Conservation (phyloP, 1,140 invertebrate species). For the Drosophila ananassae region DNA sequence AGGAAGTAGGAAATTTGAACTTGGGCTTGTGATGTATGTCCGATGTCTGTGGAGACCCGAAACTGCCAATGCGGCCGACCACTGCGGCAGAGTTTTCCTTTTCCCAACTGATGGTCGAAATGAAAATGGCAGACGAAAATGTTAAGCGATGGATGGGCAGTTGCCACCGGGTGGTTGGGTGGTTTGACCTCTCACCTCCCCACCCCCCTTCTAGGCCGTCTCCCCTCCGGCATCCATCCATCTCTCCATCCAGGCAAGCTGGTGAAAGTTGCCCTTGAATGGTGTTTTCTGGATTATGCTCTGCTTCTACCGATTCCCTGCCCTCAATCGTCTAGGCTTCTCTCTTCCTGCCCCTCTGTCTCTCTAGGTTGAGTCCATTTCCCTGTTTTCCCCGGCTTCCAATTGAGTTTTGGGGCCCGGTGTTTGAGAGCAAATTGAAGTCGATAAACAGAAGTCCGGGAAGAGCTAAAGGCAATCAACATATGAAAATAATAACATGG, state of each 20-base stretch:
- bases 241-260: slow-evolving; percentile 41
- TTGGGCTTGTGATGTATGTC: slow-evolving; percentile 78
- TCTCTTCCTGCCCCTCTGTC: neutral
- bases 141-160: slow-evolving; percentile 52
- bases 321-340: slow-evolving; percentile 16
- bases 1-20: slow-evolving; percentile 77
- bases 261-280: slow-evolving; percentile 81
- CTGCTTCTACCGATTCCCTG: slow-evolving; percentile 20
- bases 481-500: slow-evolving; percentile 41
- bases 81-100: slow-evolving; percentile 66
- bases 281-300: slow-evolving; percentile 74
- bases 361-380: slow-evolving; percentile 18
- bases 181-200: slow-evolving; percentile 43
- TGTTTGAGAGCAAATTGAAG: slow-evolving; percentile 71
- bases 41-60: slow-evolving; percentile 49
- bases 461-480: slow-evolving; percentile 47
- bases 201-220: neutral
- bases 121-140: slow-evolving; percentile 72
- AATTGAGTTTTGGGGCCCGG: slow-evolving; percentile 64
- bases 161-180: slow-evolving; percentile 39
- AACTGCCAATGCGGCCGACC: slow-evolving; percentile 74
- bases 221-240: neutral
- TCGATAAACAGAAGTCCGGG: slow-evolving; percentile 67
- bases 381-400: slow-evolving; percentile 24
- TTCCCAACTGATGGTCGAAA: slow-evolving; percentile 45